Evolutionary conservation across 2,113 vertebrate species (phyloP).

Genomic region (Rhinolophus sinicus): DNA sequence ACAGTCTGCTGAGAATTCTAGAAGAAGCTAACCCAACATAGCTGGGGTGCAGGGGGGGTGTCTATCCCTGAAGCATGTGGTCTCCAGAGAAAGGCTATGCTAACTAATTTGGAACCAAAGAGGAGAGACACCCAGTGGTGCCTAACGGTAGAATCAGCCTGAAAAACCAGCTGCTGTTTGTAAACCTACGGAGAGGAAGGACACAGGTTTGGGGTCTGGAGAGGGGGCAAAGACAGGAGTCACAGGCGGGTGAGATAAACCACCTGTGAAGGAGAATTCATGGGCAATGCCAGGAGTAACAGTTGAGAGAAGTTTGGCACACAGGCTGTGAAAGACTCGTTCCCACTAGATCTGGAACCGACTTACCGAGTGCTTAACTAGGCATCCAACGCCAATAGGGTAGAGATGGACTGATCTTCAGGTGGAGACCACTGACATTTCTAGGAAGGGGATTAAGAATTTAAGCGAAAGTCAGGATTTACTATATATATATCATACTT

Average conservation of each 20-base stretch:
- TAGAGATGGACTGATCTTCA: not conserved
- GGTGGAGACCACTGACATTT: not conserved
- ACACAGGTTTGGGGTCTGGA: not conserved
- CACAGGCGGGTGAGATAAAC: not conserved
- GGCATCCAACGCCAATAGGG: not conserved
- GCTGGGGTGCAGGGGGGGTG: not conserved
- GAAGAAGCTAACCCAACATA: not conserved
- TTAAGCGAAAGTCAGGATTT: constrained; percentile 17
- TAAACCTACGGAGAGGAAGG: not conserved
- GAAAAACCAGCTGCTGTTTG: not conserved
- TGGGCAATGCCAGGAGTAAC: not conserved
- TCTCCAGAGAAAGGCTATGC: not conserved
- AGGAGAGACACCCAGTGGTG: not conserved
- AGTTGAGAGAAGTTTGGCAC: not conserved
- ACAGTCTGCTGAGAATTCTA: not conserved
- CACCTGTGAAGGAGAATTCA: not conserved
- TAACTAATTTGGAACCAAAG: not conserved
- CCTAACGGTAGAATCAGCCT: not conserved
- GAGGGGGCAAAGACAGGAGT: not conserved
- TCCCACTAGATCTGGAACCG: not conserved
- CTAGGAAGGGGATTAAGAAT: constrained; percentile 1
- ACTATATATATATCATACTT: not conserved
- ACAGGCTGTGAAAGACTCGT: not conserved
- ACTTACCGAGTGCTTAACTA: not conserved
- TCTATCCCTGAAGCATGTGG: not conserved